Base-by-base conservation (phyloP, 2,888 invertebrate genomes). In the Taphrorychus bicolor region DNA sequence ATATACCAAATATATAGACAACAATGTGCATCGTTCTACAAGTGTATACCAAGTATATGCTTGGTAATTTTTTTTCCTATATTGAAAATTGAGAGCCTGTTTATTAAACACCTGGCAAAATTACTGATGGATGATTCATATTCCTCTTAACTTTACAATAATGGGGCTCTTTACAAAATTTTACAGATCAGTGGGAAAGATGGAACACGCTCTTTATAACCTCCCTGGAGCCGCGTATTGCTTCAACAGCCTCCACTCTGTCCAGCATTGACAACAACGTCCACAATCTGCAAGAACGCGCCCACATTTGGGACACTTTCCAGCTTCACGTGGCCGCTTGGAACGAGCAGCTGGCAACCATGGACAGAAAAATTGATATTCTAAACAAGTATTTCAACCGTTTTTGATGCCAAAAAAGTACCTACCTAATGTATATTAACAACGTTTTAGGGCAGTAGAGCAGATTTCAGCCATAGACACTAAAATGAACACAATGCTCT, bases 221-320 rank as follows among this genome's bases (percentile, higher is more conserved):
- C 16, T 81, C 82, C 59, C 72, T 85, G 59, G 84, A 85, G 72
- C 82, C 83, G 19, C 82, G 82, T 71, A 76, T 85, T 59, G 77
- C 82, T 5, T 76, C 80, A 9, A 76, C 83, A 24, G 79, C 79
- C 9, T 78, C 79, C 7, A 77, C 80, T 2, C 73, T 85, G 3
- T 77, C 80, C 2, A 80, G 77, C 64, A 78, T 86, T 42, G 84
- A 85, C 72, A 81, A 77, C 67, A 85, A 84, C 62, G 77, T 85
- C 21, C 82, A 83, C 70, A 80, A 80, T 69, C 76, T 85, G 19
- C 84, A 81, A 73, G 85, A 85, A 71, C 81, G 84, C 56, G 83
- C 85, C 0, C 84, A 85, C 68, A 83, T 83, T 2, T 85, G 85
- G 86, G 83, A 85, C 59, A 84, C 85, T 22, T 84, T 85, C 73